These are phyloP conservation scores for Abramis brama DNA, from an alignment of 2,113 vertebrate genomes.

Conservation along the genomic window DNA sequence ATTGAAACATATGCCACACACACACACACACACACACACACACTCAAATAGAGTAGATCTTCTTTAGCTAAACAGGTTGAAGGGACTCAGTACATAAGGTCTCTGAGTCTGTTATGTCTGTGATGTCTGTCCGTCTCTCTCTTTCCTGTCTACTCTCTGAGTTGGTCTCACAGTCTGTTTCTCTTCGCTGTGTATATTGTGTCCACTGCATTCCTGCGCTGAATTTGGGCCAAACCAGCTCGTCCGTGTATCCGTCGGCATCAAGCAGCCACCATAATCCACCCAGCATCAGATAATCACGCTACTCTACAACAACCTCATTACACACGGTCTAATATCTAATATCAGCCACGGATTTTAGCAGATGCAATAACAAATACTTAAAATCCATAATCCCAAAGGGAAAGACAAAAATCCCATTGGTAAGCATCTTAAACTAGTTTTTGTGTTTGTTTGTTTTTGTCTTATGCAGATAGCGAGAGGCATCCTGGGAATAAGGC, in stretches of 20 bases:
- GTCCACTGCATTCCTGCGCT: constrained; percentile 23
- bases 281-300: constrained; percentile 44
- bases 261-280: constrained; percentile 13
- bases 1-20: neutral
- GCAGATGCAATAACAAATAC: constrained; percentile 39
- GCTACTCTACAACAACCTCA: constrained; percentile 39
- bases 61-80: neutral
- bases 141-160: neutral
- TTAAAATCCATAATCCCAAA: constrained; percentile 41
- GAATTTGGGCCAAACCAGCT: constrained; percentile 12
- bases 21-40: neutral
- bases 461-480: constrained; percentile 11
- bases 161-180: constrained; percentile 15
- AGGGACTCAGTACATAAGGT: neutral
- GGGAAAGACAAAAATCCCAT: constrained; percentile 40
- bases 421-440: constrained; percentile 31
- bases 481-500: neutral
- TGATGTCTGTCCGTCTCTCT: constrained; percentile 5
- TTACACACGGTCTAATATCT: constrained; percentile 44
- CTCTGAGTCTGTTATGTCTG: neutral
- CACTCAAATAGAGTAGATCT: neutral
- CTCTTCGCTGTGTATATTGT: constrained; percentile 5
- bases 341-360: constrained; percentile 32
- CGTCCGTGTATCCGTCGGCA: neutral
- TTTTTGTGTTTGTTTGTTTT: constrained; percentile 41